Evolutionary conservation across 2,888 invertebrate species (phyloP).

Genomic region (Elysia crispata): DNA sequence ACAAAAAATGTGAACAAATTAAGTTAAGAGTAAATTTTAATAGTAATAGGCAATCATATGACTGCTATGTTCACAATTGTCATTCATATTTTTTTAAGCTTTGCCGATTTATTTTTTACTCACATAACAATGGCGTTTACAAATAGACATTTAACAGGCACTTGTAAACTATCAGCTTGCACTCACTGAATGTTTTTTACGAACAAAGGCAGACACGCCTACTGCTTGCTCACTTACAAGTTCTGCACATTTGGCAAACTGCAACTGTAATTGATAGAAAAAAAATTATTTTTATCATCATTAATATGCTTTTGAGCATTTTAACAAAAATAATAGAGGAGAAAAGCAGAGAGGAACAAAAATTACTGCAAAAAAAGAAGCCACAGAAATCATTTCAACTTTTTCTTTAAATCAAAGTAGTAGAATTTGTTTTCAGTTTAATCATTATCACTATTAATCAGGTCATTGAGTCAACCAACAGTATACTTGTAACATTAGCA

Average conservation of each 20-base stretch:
- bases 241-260: constrained; percentile 66
- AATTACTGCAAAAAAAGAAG: not conserved
- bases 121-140: no score
- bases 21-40: no score
- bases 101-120: no score
- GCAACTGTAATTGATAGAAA: constrained; percentile 53
- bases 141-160: not conserved
- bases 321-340: not conserved
- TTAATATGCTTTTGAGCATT: not conserved
- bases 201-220: constrained; percentile 68
- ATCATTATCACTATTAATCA: not conserved
- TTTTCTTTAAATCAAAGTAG: not conserved
- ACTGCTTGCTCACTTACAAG: constrained; percentile 65
- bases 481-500: no score
- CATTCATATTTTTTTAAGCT: no score
- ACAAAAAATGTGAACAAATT: no score
- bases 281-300: no score
- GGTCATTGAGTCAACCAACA: no score
- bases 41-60: no score
- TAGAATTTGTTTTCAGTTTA: not conserved
- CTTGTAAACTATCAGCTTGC: not conserved
- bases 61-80: no score
- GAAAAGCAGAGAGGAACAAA: not conserved
- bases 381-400: not conserved
- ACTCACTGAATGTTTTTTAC: constrained; percentile 67